A percentile compares a stretch with the other conserved stretches of the same genome.
phyloP scores from a whole-genome alignment of 1,140 invertebrate species.

The Cyphomyrmex costatus region DNA sequence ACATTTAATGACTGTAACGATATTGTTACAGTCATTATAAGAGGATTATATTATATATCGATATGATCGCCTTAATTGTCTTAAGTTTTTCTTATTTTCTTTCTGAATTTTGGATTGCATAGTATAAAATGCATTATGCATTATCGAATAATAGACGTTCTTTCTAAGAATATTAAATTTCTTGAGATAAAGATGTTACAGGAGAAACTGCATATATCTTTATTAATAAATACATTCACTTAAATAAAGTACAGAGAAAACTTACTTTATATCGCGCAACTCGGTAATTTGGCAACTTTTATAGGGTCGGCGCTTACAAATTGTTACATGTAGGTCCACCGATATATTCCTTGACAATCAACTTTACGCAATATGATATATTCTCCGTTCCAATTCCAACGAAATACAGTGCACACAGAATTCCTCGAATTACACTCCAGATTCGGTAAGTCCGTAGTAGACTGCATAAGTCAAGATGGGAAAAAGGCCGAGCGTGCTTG shows the following conservation, averaged over 20 bases:
- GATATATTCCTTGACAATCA: constrained; percentile 31
- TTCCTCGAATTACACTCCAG: constrained; percentile 51
- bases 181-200: not conserved
- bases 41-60: not conserved
- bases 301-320: constrained; percentile 5
- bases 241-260: constrained; percentile 24
- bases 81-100: not conserved
- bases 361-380: constrained; percentile 53
- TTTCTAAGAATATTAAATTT: not conserved
- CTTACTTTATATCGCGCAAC: constrained; percentile 37
- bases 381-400: constrained; percentile 40
- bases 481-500: constrained; percentile 36
- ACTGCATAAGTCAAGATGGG: constrained; percentile 2
- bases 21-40: too few relatives aligned
- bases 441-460: not conserved
- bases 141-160: not conserved
- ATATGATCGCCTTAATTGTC: not conserved
- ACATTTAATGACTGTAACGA: too few relatives aligned
- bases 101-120: not conserved
- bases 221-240: constrained; percentile 28
- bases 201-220: not conserved
- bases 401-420: constrained; percentile 25
- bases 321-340: not conserved
- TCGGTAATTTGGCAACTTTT: constrained; percentile 50
- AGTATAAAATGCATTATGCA: not conserved